phyloP scores from a whole-genome alignment of 1,140 invertebrate genomes.

The Littorina saxatilis region DNA sequence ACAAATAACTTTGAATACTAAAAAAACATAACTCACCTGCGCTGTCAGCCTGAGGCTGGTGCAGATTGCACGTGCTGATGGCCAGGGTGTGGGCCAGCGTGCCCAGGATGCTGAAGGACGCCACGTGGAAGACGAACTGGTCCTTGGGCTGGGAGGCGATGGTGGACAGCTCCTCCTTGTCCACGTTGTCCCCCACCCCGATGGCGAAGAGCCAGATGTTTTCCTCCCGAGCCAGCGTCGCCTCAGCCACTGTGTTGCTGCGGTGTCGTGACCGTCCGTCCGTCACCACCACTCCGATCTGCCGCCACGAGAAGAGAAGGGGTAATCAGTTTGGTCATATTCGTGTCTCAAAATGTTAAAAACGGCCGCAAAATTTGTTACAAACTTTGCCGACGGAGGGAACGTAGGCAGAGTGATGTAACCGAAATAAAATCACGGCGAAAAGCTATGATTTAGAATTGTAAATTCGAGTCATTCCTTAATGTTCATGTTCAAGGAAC shows the following conservation, averaged over 20 bases:
- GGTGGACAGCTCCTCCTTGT: conserved; percentile 27
- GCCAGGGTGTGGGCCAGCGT: conserved; percentile 59
- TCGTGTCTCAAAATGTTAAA: no score
- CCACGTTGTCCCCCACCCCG: conserved; percentile 31
- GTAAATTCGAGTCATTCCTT: no score
- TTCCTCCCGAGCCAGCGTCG: conserved; percentile 5
- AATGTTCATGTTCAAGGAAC: no score
- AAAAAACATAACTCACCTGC: conserved; percentile 26
- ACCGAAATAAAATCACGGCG: no score
- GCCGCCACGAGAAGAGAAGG: neutral
- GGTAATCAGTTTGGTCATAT: no score
- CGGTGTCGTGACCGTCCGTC: conserved; percentile 39
- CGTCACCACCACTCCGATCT: conserved; percentile 55
- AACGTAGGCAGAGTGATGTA: no score
- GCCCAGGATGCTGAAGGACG: conserved; percentile 54
- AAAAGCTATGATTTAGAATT: no score
- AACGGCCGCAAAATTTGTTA: no score
- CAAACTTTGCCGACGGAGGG: no score
- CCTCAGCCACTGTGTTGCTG: conserved; percentile 24
- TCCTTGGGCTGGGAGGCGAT: conserved; percentile 35
- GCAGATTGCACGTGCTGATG: conserved; percentile 47
- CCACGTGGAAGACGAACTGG: conserved; percentile 50
- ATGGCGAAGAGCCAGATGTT: conserved; percentile 39
- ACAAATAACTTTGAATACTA: no score
- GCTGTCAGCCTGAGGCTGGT: conserved; percentile 5